A percentile compares a stretch with the other conserved stretches of the same genome.
phyloP scores from a whole-genome alignment of 2,888 invertebrate genomes.

The Glaucopsyche alexis region DNA sequence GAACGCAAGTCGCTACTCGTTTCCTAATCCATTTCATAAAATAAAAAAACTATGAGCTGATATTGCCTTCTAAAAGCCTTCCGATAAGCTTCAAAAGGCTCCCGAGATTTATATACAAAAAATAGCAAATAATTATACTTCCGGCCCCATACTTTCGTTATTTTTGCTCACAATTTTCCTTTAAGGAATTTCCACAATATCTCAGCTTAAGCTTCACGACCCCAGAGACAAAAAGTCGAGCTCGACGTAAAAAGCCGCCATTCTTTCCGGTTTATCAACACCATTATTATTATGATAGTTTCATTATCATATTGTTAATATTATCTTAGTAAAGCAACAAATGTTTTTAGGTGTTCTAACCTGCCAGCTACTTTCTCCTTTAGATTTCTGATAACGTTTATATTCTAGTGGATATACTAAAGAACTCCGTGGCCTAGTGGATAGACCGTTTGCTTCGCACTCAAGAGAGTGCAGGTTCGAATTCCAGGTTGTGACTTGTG shows the following conservation, averaged over 20 bases:
- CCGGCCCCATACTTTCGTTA: not conserved
- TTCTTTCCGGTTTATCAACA: not conserved
- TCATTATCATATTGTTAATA: not conserved
- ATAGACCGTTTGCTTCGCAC: too few relatives aligned
- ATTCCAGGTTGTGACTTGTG: too few relatives aligned
- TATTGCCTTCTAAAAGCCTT: not conserved
- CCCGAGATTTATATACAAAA: not conserved
- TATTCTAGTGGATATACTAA: too few relatives aligned
- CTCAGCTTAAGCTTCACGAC: conserved; percentile 22
- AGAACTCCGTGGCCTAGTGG: too few relatives aligned
- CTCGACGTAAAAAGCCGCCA: conserved; percentile 15
- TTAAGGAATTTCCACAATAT: conserved; percentile 7
- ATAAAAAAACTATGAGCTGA: not conserved
- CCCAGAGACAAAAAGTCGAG: conserved; percentile 18
- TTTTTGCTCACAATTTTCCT: not conserved
- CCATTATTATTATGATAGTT: not conserved
- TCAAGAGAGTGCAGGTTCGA: too few relatives aligned
- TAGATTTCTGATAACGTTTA: too few relatives aligned
- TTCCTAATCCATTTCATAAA: too few relatives aligned
- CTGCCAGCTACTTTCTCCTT: too few relatives aligned
- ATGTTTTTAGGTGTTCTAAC: too few relatives aligned
- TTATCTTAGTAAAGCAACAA: not conserved
- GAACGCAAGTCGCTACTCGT: too few relatives aligned
- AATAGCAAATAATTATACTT: conserved; percentile 8
- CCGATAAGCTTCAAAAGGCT: conserved; percentile 10